phyloP scores from a whole-genome alignment of 2,113 vertebrate species.

The Ctenodactylus gundi region DNA sequence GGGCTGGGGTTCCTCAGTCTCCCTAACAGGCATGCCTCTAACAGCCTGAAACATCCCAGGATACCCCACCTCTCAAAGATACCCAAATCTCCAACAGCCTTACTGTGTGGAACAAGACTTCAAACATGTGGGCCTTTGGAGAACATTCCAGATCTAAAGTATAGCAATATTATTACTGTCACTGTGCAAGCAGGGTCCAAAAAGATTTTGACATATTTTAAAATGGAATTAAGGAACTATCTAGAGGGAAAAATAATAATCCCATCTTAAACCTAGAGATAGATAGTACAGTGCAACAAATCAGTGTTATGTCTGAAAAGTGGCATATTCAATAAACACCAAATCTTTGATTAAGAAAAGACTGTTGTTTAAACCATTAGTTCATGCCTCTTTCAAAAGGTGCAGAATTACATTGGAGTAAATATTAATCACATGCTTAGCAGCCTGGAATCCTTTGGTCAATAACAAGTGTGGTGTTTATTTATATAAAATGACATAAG shows the following conservation, averaged over 20 bases:
- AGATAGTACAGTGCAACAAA: background rate
- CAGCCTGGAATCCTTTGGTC: slow-evolving; percentile 40
- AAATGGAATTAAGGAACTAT: background rate
- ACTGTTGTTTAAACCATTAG: slow-evolving; percentile 3
- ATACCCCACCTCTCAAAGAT: background rate
- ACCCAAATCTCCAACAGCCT: background rate
- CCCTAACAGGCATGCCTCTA: background rate
- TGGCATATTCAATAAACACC: background rate
- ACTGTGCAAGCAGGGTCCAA: background rate
- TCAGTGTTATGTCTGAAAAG: background rate
- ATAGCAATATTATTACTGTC: background rate
- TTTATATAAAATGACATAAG: background rate
- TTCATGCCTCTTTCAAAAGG: slow-evolving; percentile 12
- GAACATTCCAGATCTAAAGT: background rate
- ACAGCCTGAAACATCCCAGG: background rate
- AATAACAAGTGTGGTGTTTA: slow-evolving; percentile 9
- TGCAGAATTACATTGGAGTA: background rate
- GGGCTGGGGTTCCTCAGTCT: background rate
- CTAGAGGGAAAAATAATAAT: background rate
- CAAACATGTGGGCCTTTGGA: background rate
- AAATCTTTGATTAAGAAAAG: slow-evolving; percentile 1
- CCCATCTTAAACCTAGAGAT: background rate
- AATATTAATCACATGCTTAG: slow-evolving; percentile 42
- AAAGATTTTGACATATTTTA: background rate
- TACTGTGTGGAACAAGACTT: background rate